Evolutionary conservation across 2,888 invertebrate genomes (phyloP), one percentile per base, ranked within the genome.

Genomic region (Pilophorus perplexus): DNA sequence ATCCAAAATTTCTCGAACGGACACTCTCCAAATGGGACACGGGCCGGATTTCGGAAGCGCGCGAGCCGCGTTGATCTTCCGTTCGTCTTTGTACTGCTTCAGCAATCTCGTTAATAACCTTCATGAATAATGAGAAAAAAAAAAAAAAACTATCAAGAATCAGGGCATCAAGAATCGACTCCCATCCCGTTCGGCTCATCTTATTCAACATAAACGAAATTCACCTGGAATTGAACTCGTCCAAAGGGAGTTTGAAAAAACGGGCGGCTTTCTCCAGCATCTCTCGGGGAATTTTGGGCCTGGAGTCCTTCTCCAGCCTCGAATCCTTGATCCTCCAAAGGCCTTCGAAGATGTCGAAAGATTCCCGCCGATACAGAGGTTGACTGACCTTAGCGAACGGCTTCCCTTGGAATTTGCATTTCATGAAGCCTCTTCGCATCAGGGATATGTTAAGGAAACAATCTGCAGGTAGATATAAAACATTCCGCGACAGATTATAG

Each of bases 391-490:
- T 62, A 1, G 62, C 62, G 37, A 62, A 62, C 12, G 62, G 62
- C 22, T 62, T 62, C n/a, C 62, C 46, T n/a, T 44, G 22, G 12
- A 62, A 62, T 20, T 62, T 62, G 48, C 62, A 62, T 37, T 62
- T 62, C 23, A 14, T 44, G 37, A 62, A 62, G 1, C 62, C 62
- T 27, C 62, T 2, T 14, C 46, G 18, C 12, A 22, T 62, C n/a
- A 62, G 37, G 1, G 62, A 62, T 14, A 62, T 62, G 33, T 62
- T 62, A 20, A 62, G 46, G 48, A 62, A 62, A 20, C 62, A 62
- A 25, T 62, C 62, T 62, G 40, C 6, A 37, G 12, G 22, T 20
- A 8, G 23, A 10, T 2, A 16, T 2, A 16, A 16, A 1, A 2
- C 2, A 3, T 44, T 2, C n/a, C 16, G 18, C 8, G 44, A 44